Evolutionary conservation across 2,888 invertebrate genomes (phyloP), one percentile per base, ranked within the genome.

Genomic region (Mimachlamys varia): DNA sequence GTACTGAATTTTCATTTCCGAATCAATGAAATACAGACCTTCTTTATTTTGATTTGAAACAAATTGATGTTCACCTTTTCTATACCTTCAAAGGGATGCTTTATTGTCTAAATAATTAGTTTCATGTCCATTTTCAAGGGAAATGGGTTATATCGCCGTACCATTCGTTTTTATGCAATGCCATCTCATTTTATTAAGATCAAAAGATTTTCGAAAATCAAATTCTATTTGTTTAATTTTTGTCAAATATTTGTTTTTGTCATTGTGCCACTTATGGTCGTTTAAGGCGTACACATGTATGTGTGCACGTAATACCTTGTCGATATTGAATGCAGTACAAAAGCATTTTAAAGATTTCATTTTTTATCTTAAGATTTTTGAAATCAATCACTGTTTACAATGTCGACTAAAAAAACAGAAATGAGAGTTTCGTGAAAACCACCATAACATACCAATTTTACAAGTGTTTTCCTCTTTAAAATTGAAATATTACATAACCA

Each of bases 241-340:
- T 10, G 33, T 76, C 76, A 76, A 76, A 76, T 76, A 76, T 76
- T 76, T 76, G 33, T 76, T 76, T n/a, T 76, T 76, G 76, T 15
- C 13, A 10, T 76, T 76, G 76, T 22, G 33, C 12, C 33, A 33
- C 22, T 5, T 5, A 76, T 17, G 76, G 4, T 33, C 27, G 76
- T 76, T 76, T 33, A 76, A 76, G 76, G n/a, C n/a, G n/a, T n/a
- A n/a, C n/a, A 27, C 76, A 33, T 33, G 2, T 27, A 1, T 22
- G 0, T 33, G 33, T 12, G 33, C 76, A 76, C 27, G 33, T 76
- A 33, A 27, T 76, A 3, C 12, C 12, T 22, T 4, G 33, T 76
- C 27, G 76, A 27, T 10, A 1, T 76, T 76, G 76, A 33, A 19
- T 33, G 15, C 76, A 7, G 33, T 10, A 33, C 33, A 76, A 27